Conservation (phyloP, 1,140 invertebrate species). For the Nilaparvata lugens region DNA sequence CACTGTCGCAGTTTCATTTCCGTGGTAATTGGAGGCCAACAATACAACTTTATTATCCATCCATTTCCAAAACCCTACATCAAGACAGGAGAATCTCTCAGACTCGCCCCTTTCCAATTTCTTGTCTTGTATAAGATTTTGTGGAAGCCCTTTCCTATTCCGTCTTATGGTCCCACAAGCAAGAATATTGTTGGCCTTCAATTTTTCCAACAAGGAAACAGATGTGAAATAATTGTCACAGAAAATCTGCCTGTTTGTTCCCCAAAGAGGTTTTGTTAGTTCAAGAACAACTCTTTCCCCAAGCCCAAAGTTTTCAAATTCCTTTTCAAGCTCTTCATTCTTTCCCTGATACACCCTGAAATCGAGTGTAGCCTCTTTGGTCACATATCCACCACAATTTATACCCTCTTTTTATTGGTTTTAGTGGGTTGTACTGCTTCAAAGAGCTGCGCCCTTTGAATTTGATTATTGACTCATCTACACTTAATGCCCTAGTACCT, state of each 20-base stretch:
- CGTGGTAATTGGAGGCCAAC: conserved; percentile 5
- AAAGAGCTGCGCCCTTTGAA: not conserved
- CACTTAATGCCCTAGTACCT: not conserved
- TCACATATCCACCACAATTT: not conserved
- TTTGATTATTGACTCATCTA: not conserved
- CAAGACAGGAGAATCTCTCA: not conserved
- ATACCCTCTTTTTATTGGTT: conserved; percentile 2
- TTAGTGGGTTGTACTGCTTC: not conserved
- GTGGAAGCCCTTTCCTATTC: not conserved
- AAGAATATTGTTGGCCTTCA: conserved; percentile 7
- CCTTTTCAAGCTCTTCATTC: not conserved
- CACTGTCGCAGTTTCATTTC: conserved; percentile 8
- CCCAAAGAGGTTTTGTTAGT: conserved; percentile 13
- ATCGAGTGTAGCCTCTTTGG: not conserved
- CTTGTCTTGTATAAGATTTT: not conserved
- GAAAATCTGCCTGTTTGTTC: conserved; percentile 3
- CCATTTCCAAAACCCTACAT: conserved; percentile 9
- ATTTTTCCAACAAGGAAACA: conserved; percentile 13
- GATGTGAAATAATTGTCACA: conserved; percentile 17
- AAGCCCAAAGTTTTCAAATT: not conserved
- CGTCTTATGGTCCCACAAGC: conserved; percentile 11
- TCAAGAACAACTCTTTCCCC: conserved; percentile 14
- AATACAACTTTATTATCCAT: not conserved
- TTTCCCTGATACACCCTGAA: not conserved
- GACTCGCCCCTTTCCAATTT: not conserved